phyloP scores from a whole-genome alignment of 2,113 vertebrate genomes.

The Plotosus lineatus region DNA sequence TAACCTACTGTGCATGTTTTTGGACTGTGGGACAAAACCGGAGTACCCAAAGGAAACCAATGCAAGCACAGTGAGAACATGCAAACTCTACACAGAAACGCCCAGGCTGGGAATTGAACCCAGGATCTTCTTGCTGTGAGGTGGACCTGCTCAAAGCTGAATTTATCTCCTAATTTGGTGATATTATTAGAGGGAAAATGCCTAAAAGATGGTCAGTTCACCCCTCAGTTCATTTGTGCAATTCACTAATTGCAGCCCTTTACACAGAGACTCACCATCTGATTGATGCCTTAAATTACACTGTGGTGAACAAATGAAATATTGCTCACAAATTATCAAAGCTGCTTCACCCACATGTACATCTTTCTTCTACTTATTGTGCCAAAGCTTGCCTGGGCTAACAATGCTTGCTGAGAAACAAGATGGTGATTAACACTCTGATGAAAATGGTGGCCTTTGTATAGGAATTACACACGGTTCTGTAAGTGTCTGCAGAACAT shows the following conservation, averaged over 20 bases:
- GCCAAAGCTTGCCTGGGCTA: slow-evolving; percentile 9
- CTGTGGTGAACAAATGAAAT: slow-evolving; percentile 38
- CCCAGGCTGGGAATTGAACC: too few relatives aligned
- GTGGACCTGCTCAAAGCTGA: too few relatives aligned
- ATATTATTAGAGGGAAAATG: slow-evolving; percentile 1
- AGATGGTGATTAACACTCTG: slow-evolving; percentile 37
- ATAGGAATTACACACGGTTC: slow-evolving; percentile 18
- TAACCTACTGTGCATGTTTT: too few relatives aligned
- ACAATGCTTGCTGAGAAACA: slow-evolving; percentile 49
- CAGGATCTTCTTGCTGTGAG: too few relatives aligned
- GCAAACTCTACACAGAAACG: too few relatives aligned
- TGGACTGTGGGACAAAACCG: too few relatives aligned
- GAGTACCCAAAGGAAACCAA: too few relatives aligned
- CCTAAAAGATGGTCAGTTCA: slow-evolving; percentile 17
- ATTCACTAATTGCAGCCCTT: slow-evolving; percentile 20
- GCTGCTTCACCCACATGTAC: slow-evolving; percentile 7
- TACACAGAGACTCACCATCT: slow-evolving; percentile 19
- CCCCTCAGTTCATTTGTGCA: not conserved
- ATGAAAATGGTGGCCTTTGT: slow-evolving; percentile 32
- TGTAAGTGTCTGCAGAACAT: slow-evolving; percentile 20
- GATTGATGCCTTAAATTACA: slow-evolving; percentile 61
- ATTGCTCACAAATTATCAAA: slow-evolving; percentile 44
- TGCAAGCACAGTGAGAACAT: too few relatives aligned
- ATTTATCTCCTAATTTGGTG: not conserved
- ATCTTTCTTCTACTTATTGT: slow-evolving; percentile 22